Conservation (phyloP, 2,113 vertebrate genomes). For the Enhydra lutris region DNA sequence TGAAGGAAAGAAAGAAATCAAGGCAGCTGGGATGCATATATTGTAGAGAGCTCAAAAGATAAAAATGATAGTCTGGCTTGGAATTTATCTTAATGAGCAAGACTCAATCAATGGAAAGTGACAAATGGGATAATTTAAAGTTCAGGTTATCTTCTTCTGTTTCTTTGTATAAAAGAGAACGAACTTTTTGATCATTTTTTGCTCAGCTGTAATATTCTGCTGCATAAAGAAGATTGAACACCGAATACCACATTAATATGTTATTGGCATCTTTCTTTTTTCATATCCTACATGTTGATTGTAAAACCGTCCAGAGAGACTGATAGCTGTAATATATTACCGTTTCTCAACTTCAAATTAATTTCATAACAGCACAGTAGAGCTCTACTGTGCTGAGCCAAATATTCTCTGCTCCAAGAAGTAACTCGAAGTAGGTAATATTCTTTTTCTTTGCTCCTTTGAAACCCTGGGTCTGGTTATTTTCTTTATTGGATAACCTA, state of each 20-base stretch:
- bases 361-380: constrained; percentile 68
- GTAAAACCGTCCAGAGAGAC: constrained; percentile 70
- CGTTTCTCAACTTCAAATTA: constrained; percentile 73
- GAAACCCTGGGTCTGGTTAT: constrained; percentile 38
- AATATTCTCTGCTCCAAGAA: constrained; percentile 62
- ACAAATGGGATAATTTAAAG: constrained; percentile 83
- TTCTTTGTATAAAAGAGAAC: constrained; percentile 77
- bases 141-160: constrained; percentile 70
- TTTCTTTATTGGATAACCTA: constrained; percentile 58
- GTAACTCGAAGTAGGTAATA: constrained; percentile 57
- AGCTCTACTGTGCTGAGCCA: background rate
- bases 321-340: constrained; percentile 74
- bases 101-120: constrained; percentile 81
- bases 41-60: constrained; percentile 78
- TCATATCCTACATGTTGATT: constrained; percentile 73
- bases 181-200: constrained; percentile 77
- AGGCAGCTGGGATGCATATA: constrained; percentile 44
- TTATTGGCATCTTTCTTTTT: constrained; percentile 75
- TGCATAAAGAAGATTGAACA: constrained; percentile 71
- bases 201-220: constrained; percentile 74
- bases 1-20: constrained; percentile 29
- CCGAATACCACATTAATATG: constrained; percentile 69
- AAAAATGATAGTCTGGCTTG: constrained; percentile 77
- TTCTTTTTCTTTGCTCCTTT: constrained; percentile 56
- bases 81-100: constrained; percentile 84